Evolutionary conservation across 2,797 vertebrate species (phyloP), one percentile per base, ranked within the genome.

Genomic region (Gallirallus australis): DNA sequence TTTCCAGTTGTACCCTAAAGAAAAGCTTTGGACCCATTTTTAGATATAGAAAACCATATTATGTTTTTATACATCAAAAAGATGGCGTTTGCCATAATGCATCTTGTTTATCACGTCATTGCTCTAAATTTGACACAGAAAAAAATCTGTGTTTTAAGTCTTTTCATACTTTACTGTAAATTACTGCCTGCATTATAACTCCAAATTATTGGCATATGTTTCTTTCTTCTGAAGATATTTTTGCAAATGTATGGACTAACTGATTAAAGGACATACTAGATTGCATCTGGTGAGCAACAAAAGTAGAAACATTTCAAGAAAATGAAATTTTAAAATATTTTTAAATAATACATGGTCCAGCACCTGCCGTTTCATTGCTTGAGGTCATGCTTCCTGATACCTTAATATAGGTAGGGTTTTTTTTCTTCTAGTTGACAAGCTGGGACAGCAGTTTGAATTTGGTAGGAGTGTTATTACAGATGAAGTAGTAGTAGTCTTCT

Each of bases 161-260:
- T 93, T 90, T 90, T 91, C 35, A 11, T 76, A 37, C 86, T 95
- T 95, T 86, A 66, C 47, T 90, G 24, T 69, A 76, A 91, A 79
- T 91, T 91, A 10, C n/a, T 42, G 47, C 68, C 86, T 71, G 24
- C 80, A 24, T 20, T 89, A 11, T 33, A 82, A 19, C 81, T 90
- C n/a, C 19, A 31, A 5, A 64, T 87, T 90, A 48, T 65, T 42
- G 25, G 21, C 59, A 8, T 42, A 9, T 65, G 31, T 86, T 86
- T 81, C 39, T 61, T 75, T 95, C 45, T 17, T 53, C 19, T 73
- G 45, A 82, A 80, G 50, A 71, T 73, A 60, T 89, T 37, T 86
- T 89, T 91, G 71, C 20, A 61, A 45, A 15, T 57, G 2, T 30
- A 15, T n/a, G 48, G 24, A 52, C 60, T 65, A 48, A 31, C 27